Evolutionary conservation across 2,797 vertebrate genomes (phyloP).

Genomic region (Tragopan temminckii): DNA sequence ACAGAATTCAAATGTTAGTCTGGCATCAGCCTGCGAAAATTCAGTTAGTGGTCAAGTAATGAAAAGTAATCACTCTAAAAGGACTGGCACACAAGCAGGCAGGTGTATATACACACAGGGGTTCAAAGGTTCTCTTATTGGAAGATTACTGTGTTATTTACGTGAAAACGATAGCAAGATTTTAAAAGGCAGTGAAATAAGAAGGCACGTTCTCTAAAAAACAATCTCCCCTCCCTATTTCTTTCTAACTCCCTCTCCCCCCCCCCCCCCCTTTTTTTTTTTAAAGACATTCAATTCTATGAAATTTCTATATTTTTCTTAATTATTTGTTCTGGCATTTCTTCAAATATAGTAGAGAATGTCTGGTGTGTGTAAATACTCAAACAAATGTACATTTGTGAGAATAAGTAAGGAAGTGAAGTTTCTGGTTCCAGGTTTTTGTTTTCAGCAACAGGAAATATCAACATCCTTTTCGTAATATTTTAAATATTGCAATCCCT

Average conservation of each 20-base stretch:
- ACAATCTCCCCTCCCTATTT: background rate
- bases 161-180: background rate
- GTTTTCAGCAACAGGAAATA: background rate
- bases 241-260: background rate
- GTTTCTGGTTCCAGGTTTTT: background rate
- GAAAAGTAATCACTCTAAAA: background rate
- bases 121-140: background rate
- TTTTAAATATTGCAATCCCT: background rate
- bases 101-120: background rate
- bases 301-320: background rate
- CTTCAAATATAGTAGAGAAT: background rate
- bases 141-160: background rate
- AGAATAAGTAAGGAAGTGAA: background rate
- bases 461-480: background rate
- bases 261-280: fast-evolving
- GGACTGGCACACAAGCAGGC: background rate
- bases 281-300: background rate
- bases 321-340: background rate
- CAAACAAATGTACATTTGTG: background rate
- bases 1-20: background rate
- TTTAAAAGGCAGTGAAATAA: background rate
- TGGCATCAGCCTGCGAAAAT: background rate
- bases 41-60: background rate
- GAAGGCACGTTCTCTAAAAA: background rate
- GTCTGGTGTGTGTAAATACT: background rate